These are phyloP conservation scores for Lithobates sylvaticus DNA, from an alignment of 2,797 vertebrate species.

Conservation along the genomic window DNA sequence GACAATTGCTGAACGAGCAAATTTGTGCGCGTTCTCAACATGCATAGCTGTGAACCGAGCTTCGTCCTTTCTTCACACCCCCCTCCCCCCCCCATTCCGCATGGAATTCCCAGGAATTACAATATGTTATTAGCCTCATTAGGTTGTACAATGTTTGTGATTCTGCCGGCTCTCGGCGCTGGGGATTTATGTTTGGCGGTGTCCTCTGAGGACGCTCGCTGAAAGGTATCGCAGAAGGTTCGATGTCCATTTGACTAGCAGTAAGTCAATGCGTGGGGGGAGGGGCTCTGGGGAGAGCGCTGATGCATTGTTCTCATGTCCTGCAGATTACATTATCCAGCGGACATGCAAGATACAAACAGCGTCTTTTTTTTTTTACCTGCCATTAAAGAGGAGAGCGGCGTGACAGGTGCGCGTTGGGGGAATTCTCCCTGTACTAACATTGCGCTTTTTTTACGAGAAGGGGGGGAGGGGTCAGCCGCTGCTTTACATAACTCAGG, in stretches of 20 bases:
- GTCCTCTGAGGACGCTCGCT: slow-evolving; percentile 22
- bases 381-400: slow-evolving; percentile 34
- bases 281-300: not conserved
- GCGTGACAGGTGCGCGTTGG: not conserved
- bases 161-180: not conserved
- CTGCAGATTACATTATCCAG: slow-evolving; percentile 60
- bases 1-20: no score
- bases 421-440: slow-evolving; percentile 5
- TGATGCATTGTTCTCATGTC: slow-evolving; percentile 33
- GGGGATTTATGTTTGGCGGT: not conserved
- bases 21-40: no score
- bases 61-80: no score
- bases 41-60: no score
- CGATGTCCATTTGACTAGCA: slow-evolving; percentile 59
- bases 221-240: slow-evolving; percentile 58
- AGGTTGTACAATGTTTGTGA: not conserved
- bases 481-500: no score
- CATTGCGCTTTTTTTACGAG: not conserved
- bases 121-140: slow-evolving; percentile 27
- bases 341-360: slow-evolving; percentile 54
- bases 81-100: no score
- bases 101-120: no score
- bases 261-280: slow-evolving; percentile 60
- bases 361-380: slow-evolving; percentile 48
- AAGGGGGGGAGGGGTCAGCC: no score